Conservation (phyloP, 2,888 invertebrate genomes). For the Drosophila kanekoi region DNA sequence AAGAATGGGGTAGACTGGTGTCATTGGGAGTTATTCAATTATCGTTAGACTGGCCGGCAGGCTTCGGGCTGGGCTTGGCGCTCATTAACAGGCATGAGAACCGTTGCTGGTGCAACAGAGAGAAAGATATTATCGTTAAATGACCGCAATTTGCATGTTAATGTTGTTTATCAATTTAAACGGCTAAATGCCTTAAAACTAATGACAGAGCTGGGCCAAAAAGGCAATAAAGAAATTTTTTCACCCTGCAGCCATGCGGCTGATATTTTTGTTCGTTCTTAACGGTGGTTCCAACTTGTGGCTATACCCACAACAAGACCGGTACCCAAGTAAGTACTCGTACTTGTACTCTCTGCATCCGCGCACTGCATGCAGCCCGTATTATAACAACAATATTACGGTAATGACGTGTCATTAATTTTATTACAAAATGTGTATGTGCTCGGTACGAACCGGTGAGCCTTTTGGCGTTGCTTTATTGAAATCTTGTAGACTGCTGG, state of each 20-base stretch:
- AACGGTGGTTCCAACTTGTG: conserved; percentile 49
- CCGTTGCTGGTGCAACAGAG: conserved; percentile 29
- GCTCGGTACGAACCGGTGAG: conserved; percentile 33
- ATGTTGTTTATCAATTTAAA: conserved; percentile 79
- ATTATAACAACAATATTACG: conserved; percentile 79
- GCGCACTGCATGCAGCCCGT: conserved; percentile 55
- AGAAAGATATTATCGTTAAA: conserved; percentile 70
- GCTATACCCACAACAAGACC: conserved; percentile 14
- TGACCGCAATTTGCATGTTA: conserved; percentile 78
- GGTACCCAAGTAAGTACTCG: conserved; percentile 25
- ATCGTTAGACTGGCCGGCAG: conserved; percentile 28
- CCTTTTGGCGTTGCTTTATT: conserved; percentile 71
- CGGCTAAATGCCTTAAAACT: conserved; percentile 76
- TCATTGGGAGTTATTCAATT: conserved; percentile 62
- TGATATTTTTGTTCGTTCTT: conserved; percentile 36
- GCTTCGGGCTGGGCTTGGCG: conserved; percentile 19
- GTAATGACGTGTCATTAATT: conserved; percentile 81
- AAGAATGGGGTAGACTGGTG: conserved; percentile 31
- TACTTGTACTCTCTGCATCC: conserved; percentile 17
- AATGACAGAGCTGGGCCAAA: conserved; percentile 71
- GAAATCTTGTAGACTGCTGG: conserved; percentile 71
- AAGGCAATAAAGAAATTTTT: conserved; percentile 74
- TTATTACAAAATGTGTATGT: conserved; percentile 77
- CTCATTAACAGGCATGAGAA: conserved; percentile 67
- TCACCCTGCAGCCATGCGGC: conserved; percentile 61